Evolutionary conservation across 2,113 vertebrate species (phyloP).

Genomic region (Diglossa brunneiventris): DNA sequence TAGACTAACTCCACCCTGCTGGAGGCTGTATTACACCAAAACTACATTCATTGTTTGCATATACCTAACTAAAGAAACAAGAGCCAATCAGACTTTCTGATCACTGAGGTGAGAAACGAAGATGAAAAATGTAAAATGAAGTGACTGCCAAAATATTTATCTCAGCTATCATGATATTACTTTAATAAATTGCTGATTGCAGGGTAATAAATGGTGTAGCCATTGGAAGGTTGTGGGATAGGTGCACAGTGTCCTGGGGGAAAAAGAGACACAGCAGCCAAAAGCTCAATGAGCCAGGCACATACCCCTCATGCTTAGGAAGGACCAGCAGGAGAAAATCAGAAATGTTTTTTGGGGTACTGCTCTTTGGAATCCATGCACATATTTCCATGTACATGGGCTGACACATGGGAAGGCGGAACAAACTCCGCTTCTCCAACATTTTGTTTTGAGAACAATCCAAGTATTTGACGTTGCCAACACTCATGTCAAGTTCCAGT

Average conservation of each 20-base stretch:
- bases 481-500: background rate
- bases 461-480: background rate
- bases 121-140: background rate
- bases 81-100: background rate
- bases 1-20: background rate
- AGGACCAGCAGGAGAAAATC: background rate
- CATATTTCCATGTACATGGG: background rate
- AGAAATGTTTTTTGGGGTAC: accelerated
- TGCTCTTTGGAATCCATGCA: background rate
- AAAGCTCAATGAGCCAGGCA: background rate
- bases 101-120: background rate
- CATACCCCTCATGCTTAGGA: background rate
- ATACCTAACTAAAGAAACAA: background rate
- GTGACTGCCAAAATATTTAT: background rate
- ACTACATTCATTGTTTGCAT: background rate
- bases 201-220: background rate
- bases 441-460: background rate
- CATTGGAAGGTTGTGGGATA: background rate
- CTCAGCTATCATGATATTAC: background rate
- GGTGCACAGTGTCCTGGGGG: background rate
- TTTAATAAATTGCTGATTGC: background rate
- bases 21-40: background rate
- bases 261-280: background rate
- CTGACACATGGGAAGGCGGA: background rate
- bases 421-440: background rate